These are phyloP conservation scores for Cynaeus angustus DNA, from an alignment of 2,888 invertebrate species.

Conservation along the genomic window DNA sequence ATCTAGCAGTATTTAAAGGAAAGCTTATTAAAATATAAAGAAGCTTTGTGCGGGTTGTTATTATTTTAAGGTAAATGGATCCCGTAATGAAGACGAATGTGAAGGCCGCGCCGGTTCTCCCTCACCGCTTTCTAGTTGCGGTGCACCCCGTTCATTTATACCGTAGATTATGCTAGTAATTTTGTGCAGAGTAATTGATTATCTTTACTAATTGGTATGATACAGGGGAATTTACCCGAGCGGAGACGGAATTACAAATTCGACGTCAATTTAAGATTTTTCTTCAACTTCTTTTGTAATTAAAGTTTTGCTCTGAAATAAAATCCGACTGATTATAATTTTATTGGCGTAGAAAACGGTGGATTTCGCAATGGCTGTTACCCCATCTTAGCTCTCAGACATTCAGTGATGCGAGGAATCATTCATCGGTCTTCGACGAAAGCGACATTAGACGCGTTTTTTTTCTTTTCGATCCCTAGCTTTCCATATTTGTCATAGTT, in stretches of 20 bases:
- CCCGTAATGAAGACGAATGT: conserved; percentile 64
- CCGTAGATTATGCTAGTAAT: conserved; percentile 52
- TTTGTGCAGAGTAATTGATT: conserved; percentile 52
- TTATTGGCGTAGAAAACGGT: conserved; percentile 39
- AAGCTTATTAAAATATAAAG: conserved; percentile 57
- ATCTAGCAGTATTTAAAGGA: conserved; percentile 37
- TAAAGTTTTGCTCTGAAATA: conserved; percentile 20
- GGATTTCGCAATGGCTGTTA: conserved; percentile 39
- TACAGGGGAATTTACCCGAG: conserved; percentile 19
- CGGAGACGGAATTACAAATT: conserved; percentile 25
- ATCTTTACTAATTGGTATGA: conserved; percentile 51
- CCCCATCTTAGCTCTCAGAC: conserved; percentile 52
- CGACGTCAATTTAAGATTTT: conserved; percentile 5
- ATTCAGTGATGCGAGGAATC: conserved; percentile 57
- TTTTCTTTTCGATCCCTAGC: conserved; percentile 54
- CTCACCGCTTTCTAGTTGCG: conserved; percentile 50
- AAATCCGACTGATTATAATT: conserved; percentile 44
- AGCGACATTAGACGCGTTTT: conserved; percentile 59
- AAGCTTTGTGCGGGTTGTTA: conserved; percentile 61
- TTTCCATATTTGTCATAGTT: conserved; percentile 63
- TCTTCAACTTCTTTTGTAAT: not conserved
- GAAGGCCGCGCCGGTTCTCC: conserved; percentile 43
- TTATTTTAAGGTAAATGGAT: conserved; percentile 64
- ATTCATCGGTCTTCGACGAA: conserved; percentile 60
- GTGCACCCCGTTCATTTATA: conserved; percentile 52